Conservation (phyloP, 2,113 vertebrate genomes). For the Naja naja region DNA sequence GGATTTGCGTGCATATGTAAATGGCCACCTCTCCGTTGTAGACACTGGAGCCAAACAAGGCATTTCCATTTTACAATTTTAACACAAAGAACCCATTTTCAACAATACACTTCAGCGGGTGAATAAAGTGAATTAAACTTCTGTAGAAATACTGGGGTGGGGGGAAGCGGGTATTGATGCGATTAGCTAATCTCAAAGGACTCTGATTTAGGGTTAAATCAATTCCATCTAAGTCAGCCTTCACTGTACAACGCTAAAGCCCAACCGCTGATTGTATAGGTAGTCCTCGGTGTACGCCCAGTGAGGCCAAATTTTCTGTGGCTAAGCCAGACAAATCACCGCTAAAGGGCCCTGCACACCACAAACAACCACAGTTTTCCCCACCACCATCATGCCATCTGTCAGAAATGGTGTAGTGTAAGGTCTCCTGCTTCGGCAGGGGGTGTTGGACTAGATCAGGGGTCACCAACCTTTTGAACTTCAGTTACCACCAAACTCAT, state of each 20-base stretch:
- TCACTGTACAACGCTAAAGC: background rate
- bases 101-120: background rate
- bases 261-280: background rate
- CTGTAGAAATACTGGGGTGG: background rate
- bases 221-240: background rate
- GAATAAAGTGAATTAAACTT: background rate
- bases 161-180: background rate
- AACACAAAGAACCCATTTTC: background rate
- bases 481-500: too few relatives aligned
- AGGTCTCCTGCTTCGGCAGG: too few relatives aligned
- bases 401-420: too few relatives aligned
- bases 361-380: too few relatives aligned
- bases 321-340: too few relatives aligned
- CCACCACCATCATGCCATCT: accelerated
- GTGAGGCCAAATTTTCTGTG: too few relatives aligned
- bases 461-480: too few relatives aligned
- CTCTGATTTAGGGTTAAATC: background rate
- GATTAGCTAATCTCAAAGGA: background rate
- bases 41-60: background rate
- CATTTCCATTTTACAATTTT: background rate
- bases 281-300: too few relatives aligned
- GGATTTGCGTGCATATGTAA: background rate
- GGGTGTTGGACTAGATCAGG: too few relatives aligned
- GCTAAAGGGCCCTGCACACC: too few relatives aligned
- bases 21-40: background rate